Evolutionary conservation across 2,113 vertebrate genomes (phyloP), one percentile per base, ranked within the genome.

Genomic region (Phaethon lepturus): DNA sequence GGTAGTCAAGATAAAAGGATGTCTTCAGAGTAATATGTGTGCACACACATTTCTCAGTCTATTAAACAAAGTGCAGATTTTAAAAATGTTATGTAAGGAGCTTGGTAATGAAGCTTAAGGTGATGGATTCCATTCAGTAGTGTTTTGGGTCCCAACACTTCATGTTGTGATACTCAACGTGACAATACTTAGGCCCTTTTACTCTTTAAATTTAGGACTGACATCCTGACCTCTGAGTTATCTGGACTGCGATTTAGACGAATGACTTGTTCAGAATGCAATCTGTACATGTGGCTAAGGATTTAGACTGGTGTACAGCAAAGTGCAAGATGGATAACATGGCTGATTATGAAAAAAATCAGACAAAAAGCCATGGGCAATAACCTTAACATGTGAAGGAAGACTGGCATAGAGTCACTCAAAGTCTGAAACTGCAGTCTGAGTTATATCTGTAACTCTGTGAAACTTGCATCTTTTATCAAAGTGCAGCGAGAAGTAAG

Each of bases 261-360:
- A 82, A 17, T 55, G 5, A 19, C 9, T 10, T 19, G 0, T 52
- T 82, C 33, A 67, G 38, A 79, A 90, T 44, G 44, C 12, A 78
- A 2, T 67, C 17, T 68, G 29, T 29, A 45, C 4, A 4, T 42
- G 7, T 53, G 16, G 19, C 22, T 92, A 12, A 33, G 13, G 40
- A 28, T 64, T 80, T 68, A 40, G 19, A 3, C 38, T 56, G 29
- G 2, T 69, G 4, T 79, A 9, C 40, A 28, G 18, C 9, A 10
- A 67, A 60, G 25, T 50, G 17, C 13, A 9, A 73, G 44, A 7
- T 74, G 6, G 17, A 7, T 47, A 33, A 7, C 0, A 0, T 85
- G 53, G 26, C 33, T 76, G 17, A 49, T 80, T 17, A 52, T 47
- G 31, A 55, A 77, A 71, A 77, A 47, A 45, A n/a, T 16, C 3